Base-by-base conservation (phyloP, 2,888 invertebrate genomes). In the Leptinotarsa haldemani region DNA sequence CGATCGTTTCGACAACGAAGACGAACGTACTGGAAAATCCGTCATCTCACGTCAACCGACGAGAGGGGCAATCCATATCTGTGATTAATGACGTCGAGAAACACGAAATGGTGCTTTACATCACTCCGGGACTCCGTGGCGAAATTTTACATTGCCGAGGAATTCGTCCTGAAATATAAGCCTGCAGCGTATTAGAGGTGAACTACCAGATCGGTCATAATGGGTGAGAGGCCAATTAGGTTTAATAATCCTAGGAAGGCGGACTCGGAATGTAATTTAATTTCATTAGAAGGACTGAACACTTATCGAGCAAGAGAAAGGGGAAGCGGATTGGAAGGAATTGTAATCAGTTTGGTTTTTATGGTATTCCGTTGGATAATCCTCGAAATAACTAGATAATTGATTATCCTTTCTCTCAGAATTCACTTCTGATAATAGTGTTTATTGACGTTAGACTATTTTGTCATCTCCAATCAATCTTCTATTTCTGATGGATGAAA, bases 41-140 rank as follows among this genome's bases (percentile, higher is more conserved):
- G 74, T 69, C 74, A 68, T 77, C 74, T 77, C 78, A 79, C 76
- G 80, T 75, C 40, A 30, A 20, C 20, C 81, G 83, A 80, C 80
- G 81, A 81, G 80, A 80, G 80, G 47, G 69, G 81, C 79, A 82
- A 82, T 83, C 83, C 81, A 83, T 82, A 82, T 83, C 77, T 80
- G 74, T 83, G 83, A 84, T 84, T 84, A 83, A 84, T 83, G 81
- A 80, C 74, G 63, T 71, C 73, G 73, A 70, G 81, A 78, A 80
- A 81, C 80, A 82, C 77, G 80, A 78, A 81, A 83, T 80, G 79
- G 79, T 81, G 82, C 81, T 82, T 78, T 82, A 82, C 81, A 81
- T 83, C 79, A 80, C 82, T 73, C 78, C 66, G 74, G 81, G 79
- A 80, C 30, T 30, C 78, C 77, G 65, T 67, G 72, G 78, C 78